Evolutionary conservation across 2,888 invertebrate genomes (phyloP).

Genomic region (Cistogaster globosa): DNA sequence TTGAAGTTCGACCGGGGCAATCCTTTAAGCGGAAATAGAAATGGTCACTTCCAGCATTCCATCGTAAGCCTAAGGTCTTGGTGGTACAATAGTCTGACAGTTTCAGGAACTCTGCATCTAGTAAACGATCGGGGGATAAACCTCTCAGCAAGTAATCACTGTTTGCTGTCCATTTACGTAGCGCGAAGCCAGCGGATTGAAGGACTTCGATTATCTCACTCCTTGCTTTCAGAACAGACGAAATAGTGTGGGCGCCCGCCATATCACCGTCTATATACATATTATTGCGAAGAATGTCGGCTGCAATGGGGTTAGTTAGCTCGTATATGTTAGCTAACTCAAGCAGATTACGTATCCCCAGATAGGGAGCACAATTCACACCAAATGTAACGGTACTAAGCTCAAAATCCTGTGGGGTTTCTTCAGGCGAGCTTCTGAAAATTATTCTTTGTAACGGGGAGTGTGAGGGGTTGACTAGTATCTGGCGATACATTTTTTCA

Average conservation of each 20-base stretch:
- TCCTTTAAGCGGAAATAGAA: neutral
- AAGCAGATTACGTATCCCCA: neutral
- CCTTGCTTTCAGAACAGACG: neutral
- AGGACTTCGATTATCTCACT: neutral
- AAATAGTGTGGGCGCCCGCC: neutral
- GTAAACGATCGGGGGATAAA: neutral
- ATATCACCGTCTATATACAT: slow-evolving; percentile 11
- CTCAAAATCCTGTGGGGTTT: slow-evolving; percentile 32
- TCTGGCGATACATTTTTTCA: slow-evolving; percentile 71
- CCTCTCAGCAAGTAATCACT: neutral
- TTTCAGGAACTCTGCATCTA: slow-evolving; percentile 12
- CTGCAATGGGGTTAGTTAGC: neutral
- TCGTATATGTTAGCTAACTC: neutral
- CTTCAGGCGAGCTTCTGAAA: slow-evolving; percentile 27
- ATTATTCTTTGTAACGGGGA: slow-evolving; percentile 65
- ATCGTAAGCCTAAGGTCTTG: slow-evolving; percentile 19
- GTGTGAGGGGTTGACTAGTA: slow-evolving; percentile 49
- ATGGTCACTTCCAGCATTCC: slow-evolving; percentile 29
- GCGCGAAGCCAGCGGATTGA: slow-evolving; percentile 19
- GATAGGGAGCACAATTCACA: neutral
- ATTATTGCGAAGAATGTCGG: neutral
- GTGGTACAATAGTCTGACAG: slow-evolving; percentile 3
- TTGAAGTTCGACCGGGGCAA: too few relatives aligned
- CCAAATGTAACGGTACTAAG: slow-evolving; percentile 31
- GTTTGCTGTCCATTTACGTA: slow-evolving; percentile 39